Conservation (phyloP, 2,888 invertebrate genomes). For the Aphelenchoides bicaudatus region DNA sequence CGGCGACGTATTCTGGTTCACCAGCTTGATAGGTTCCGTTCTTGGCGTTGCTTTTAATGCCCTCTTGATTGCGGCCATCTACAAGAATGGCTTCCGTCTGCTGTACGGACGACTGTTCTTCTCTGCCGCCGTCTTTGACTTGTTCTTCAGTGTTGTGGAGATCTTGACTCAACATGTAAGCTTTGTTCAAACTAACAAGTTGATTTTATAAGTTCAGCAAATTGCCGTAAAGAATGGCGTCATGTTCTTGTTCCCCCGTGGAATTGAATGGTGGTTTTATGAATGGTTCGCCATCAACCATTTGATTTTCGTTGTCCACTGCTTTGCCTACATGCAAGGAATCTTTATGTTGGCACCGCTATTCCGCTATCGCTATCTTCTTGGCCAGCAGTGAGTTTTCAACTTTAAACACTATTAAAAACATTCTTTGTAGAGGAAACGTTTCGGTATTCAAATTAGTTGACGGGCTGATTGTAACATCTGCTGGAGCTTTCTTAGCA, state of each 20-base stretch:
- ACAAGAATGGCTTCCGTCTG: conserved; percentile 3
- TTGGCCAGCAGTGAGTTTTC: neutral
- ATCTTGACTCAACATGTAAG: conserved; percentile 10
- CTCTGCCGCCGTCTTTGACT: conserved; percentile 5
- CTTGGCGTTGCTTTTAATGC: conserved; percentile 5
- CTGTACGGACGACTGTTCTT: conserved; percentile 2
- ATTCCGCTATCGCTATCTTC: conserved; percentile 8
- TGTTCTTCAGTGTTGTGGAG: conserved; percentile 13
- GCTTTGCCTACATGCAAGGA: conserved; percentile 11
- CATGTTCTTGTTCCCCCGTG: conserved; percentile 11
- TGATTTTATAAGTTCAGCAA: neutral
- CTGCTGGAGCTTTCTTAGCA: neutral
- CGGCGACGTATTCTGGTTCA: conserved; percentile 8
- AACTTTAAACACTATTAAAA: neutral
- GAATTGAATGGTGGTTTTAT: conserved; percentile 1
- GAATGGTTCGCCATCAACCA: conserved; percentile 4
- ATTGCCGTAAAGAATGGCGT: conserved; percentile 11
- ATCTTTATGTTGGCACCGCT: conserved; percentile 2
- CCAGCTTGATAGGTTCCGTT: neutral
- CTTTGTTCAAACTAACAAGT: neutral
- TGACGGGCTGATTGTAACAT: conserved; percentile 4
- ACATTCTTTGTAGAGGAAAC: neutral
- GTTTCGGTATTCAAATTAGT: neutral
- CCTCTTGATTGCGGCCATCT: conserved; percentile 4
- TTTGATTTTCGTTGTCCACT: conserved; percentile 7